Conservation (phyloP, 1,140 invertebrate genomes). For the Lutraria rhynchaena region DNA sequence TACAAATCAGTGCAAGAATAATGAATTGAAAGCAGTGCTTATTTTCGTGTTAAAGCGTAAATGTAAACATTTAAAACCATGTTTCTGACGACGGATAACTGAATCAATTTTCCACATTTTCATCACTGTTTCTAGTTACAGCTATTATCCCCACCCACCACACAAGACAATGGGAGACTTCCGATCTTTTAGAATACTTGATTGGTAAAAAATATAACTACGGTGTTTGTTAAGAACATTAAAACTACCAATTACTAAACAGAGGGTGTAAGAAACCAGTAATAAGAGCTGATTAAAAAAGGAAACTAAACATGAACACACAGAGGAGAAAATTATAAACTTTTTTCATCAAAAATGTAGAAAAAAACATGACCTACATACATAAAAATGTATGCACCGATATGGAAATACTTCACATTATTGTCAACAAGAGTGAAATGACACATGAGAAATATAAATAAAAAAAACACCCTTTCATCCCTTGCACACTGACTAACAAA, state of each 20-base stretch:
- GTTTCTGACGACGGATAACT: too few relatives aligned
- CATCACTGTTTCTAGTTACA: too few relatives aligned
- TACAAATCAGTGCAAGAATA: conserved; percentile 52
- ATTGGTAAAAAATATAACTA: too few relatives aligned
- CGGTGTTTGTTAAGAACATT: conserved; percentile 35
- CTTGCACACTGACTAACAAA: too few relatives aligned
- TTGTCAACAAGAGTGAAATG: conserved; percentile 14
- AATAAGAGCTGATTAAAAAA: conserved; percentile 28
- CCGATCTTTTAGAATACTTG: too few relatives aligned
- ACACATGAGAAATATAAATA: too few relatives aligned
- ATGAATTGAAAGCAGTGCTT: conserved; percentile 23
- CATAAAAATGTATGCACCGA: conserved; percentile 39
- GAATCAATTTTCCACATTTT: too few relatives aligned
- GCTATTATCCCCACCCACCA: too few relatives aligned
- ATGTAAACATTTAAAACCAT: too few relatives aligned
- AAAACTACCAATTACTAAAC: conserved; percentile 36
- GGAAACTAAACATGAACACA: conserved; percentile 43
- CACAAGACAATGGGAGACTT: too few relatives aligned
- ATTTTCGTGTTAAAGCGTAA: not conserved
- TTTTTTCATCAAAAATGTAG: not conserved
- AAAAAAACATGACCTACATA: conserved; percentile 35
- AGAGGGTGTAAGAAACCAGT: conserved; percentile 33
- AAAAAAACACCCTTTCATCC: too few relatives aligned
- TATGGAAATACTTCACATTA: conserved; percentile 42
- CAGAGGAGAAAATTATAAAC: conserved; percentile 55